Evolutionary conservation across 1,140 invertebrate genomes (phyloP), one percentile per base, ranked within the genome.

Genomic region (Eurosta solidaginis): DNA sequence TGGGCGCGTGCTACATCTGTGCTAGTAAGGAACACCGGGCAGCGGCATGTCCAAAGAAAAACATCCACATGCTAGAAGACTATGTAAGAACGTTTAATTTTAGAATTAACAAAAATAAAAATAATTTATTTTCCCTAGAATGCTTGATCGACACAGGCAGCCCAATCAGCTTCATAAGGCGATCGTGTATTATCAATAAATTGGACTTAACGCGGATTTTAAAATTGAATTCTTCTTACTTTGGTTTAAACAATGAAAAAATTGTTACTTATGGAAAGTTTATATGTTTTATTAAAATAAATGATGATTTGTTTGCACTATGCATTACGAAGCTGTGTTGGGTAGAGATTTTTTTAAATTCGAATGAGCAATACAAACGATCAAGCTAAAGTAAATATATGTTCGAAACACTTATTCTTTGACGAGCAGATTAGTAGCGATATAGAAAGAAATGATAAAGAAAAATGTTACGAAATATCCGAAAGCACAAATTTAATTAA

Each of bases 291-390:
- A 27, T 78, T 42, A 6, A 25, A 12, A 14, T 59, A 42, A 40
- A 7, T 44, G 42, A 12, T 44, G 40, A 77, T 52, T 33, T 12
- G 3, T 40, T 54, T 77, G 20, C 14, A 78, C 80, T 2, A 80
- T 81, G 79, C 75, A 22, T 25, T 78, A 68, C n/a, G 14, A 63
- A 29, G 50, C 50, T 12, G 27, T 82, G 5, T 77, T 81, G 22
- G 79, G 79, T 40, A 59, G 80, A 49, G 77, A 81, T 63, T 63
- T 79, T 45, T 29, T 81, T 22, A 77, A n/a, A n/a, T n/a, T n/a
- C n/a, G n/a, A n/a, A n/a, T n/a, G n/a, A n/a, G n/a, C n/a, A n/a
- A n/a, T n/a, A n/a, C n/a, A n/a, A n/a, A n/a, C n/a, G n/a, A n/a
- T n/a, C n/a, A n/a, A n/a, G n/a, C n/a, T n/a, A n/a, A n/a, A n/a